Base-by-base conservation (phyloP, 2,113 vertebrate species). In the Pelmatolapia mariae region DNA sequence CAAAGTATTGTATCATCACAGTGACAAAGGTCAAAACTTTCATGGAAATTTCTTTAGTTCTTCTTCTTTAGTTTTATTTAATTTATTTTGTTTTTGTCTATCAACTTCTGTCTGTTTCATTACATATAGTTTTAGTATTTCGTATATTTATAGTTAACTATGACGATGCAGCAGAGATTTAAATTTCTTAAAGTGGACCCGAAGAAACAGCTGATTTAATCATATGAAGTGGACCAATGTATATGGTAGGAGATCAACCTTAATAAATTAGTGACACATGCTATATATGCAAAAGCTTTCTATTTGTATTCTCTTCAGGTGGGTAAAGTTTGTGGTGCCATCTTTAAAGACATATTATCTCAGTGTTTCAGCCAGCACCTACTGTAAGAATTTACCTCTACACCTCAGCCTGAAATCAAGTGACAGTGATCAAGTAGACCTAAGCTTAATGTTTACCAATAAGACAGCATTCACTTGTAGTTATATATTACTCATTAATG, bases 371-470 rank as follows among this genome's bases (percentile, higher is more conserved):
- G 45, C 16, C 4, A 29, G 71, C 43, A 73, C 16, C 16, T 52
- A 78, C 73, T 31, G 45, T 52, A 78, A 52, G 1, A 3, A 31
- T 31, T 50, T 19, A 78, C 7, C 26, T 78, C 73, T 3, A 52
- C 18, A 78, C 71, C 31, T 22, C 16, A 66, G 47, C 59, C n/a
- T 24, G 29, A 68, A 43, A 78, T 81, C 66, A 71, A 50, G 68
- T 78, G 86, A 89, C 87, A 54, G 1, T 84, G 78, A 89, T 83
- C 29, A 88, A 86, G 40, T 84, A 57, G 81, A 59, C 29, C 68
- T 29, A n/a, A 73, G 86, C 68, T 95, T 92, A 95, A 80, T 89
- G 87, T 92, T 95, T 89, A 92, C 89, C 89, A 80, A 59, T 16
- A 63, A 84, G 29, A 73, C 12, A 82, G 86, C 56, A 82, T 82